phyloP scores from a whole-genome alignment of 2,888 invertebrate genomes.

The Sisyra nigra region DNA sequence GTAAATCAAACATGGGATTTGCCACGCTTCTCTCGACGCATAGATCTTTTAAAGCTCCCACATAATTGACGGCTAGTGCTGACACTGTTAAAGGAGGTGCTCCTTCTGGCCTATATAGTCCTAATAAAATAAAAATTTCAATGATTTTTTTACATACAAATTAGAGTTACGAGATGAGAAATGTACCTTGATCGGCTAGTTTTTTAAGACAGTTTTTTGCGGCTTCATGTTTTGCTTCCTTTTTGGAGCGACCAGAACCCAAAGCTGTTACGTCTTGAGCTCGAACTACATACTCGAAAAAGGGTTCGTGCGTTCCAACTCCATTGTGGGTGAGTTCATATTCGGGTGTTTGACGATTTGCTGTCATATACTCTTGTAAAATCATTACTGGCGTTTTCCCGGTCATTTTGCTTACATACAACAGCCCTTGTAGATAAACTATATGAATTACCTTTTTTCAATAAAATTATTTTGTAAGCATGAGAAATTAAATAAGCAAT shows the following conservation, averaged over 20 bases:
- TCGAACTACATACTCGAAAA: conserved; percentile 23
- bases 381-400: conserved; percentile 30
- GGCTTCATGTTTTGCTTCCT: conserved; percentile 28
- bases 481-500: too few relatives aligned
- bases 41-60: conserved; percentile 6
- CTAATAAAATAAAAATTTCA: background rate
- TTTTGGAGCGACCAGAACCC: conserved; percentile 26
- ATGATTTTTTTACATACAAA: background rate
- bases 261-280: conserved; percentile 20
- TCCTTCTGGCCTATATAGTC: too few relatives aligned
- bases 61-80: conserved; percentile 3
- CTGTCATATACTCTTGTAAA: conserved; percentile 29
- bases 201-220: conserved; percentile 23
- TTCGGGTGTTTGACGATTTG: conserved; percentile 21
- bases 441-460: too few relatives aligned
- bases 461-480: too few relatives aligned
- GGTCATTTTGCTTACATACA: background rate
- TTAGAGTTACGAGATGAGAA: background rate
- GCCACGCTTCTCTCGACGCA: conserved; percentile 16
- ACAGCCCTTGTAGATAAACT: too few relatives aligned
- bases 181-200: conserved; percentile 16
- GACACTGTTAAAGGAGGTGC: too few relatives aligned
- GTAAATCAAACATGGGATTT: conserved; percentile 21
- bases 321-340: conserved; percentile 25
- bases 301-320: conserved; percentile 17